Conservation (phyloP, 2,113 vertebrate species). For the Conger conger region DNA sequence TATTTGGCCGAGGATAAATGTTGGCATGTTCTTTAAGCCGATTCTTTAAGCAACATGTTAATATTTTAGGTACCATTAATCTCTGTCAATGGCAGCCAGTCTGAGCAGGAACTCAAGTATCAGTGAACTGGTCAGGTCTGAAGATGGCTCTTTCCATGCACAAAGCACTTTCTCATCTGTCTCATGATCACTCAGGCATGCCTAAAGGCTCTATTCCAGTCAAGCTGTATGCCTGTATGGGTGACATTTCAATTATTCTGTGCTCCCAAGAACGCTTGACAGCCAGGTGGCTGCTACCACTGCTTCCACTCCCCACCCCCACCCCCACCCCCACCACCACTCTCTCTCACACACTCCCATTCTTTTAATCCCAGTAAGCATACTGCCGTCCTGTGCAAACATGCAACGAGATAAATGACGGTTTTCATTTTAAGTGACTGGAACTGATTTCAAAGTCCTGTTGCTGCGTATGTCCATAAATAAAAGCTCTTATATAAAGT, state of each 20-base stretch:
- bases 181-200: slow-evolving; percentile 62
- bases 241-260: slow-evolving; percentile 75
- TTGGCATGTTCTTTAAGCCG: slow-evolving; percentile 46
- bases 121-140: slow-evolving; percentile 5
- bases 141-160: slow-evolving; percentile 43
- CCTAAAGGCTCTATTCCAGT: slow-evolving; percentile 66
- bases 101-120: slow-evolving; percentile 39
- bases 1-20: slow-evolving; percentile 55
- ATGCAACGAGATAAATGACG: background rate
- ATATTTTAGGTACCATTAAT: slow-evolving; percentile 68
- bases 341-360: slow-evolving; percentile 44
- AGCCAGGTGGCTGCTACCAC: slow-evolving; percentile 44
- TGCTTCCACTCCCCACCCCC: slow-evolving; percentile 39
- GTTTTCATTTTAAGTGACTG: background rate
- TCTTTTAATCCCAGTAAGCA: slow-evolving; percentile 9
- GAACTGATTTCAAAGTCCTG: background rate
- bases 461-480: background rate
- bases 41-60: slow-evolving; percentile 59
- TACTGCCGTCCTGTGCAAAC: background rate
- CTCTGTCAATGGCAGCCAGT: slow-evolving; percentile 58
- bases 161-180: slow-evolving; percentile 68
- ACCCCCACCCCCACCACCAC: slow-evolving; percentile 23
- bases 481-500: background rate
- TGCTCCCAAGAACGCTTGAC: slow-evolving; percentile 60
- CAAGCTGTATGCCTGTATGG: slow-evolving; percentile 65